Evolutionary conservation across 1,140 invertebrate species (phyloP), one percentile per base, ranked within the genome.

Genomic region (Leptinotarsa undecemlineata): DNA sequence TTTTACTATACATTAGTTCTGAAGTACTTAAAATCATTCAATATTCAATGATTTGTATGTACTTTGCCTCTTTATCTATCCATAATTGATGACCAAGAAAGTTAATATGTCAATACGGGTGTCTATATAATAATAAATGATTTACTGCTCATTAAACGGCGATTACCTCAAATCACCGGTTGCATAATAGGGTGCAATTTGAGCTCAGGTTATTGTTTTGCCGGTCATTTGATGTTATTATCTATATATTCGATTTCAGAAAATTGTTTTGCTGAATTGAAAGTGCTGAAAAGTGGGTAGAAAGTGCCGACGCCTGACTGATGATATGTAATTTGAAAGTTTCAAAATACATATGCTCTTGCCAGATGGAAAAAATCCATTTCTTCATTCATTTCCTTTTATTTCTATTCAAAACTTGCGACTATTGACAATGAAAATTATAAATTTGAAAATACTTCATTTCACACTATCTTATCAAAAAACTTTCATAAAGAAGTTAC

Each of bases 11-110:
- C 42, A 68, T 57, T 57, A 57, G 4, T 57, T 13, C 42, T 42
- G n/a, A 15, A 68, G 66, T 47, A 42, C 33, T 68, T 3, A 4
- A 13, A 57, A 17, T 19, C 15, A 57, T 57, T 19, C 6, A n/a
- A 57, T 57, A 57, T 57, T 57, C 51, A 57, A 57, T 57, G 17
- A 57, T 57, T 57, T 57, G 17, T 57, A 57, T 57, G 51, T 57
- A n/a, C 51, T 57, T 2, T n/a, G n/a, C 33, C 66, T 68, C 23
- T 47, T 68, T 70, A 47, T 5, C 51, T 19, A 57, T 71, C 14
- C n/a, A 71, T 71, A 21, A 71, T 71, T 14, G 48, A 71, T 71
- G 69, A 71, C 33, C 47, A 71, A 71, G 69, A 71, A 71, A 71
- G 69, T 71, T 60, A 60, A 71, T 71, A 71, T 71, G 69, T 71